Conservation (phyloP, 2,888 invertebrate genomes). For the Aricia artaxerxes region DNA sequence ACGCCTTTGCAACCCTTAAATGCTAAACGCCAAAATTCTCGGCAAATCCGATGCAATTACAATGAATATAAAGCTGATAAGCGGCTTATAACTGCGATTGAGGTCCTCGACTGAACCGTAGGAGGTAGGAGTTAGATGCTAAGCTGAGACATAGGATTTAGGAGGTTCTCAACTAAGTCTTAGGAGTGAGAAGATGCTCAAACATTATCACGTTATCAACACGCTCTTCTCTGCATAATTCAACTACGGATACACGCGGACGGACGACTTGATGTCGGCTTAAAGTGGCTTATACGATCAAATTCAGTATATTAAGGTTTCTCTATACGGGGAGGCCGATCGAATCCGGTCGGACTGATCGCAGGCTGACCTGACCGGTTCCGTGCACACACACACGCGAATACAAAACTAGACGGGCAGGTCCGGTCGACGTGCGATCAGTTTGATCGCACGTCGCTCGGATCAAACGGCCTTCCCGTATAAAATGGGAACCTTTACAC, state of each 20-base stretch:
- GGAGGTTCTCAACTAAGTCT: neutral
- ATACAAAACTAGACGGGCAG: too few species aligned
- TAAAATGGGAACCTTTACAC: too few species aligned
- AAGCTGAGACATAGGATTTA: neutral
- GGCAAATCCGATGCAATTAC: slow-evolving; percentile 21
- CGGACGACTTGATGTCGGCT: neutral
- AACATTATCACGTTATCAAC: neutral
- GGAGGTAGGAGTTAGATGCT: neutral
- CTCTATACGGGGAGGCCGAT: too few species aligned
- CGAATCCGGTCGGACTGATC: too few species aligned
- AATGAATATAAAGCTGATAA: neutral
- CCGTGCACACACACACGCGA: too few species aligned
- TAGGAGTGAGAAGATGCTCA: neutral
- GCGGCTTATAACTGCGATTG: neutral
- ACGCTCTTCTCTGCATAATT: neutral
- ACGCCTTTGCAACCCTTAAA: neutral
- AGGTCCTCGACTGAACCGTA: neutral
- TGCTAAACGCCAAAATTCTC: neutral
- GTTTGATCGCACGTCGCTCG: too few species aligned
- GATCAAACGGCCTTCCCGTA: too few species aligned
- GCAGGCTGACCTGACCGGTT: too few species aligned
- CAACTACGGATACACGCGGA: neutral
- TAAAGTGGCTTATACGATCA: too few species aligned
- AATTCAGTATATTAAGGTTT: too few species aligned
- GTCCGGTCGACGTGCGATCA: too few species aligned